Base-by-base conservation (phyloP, 2,888 invertebrate genomes). In the Ypsolopha scabrella region DNA sequence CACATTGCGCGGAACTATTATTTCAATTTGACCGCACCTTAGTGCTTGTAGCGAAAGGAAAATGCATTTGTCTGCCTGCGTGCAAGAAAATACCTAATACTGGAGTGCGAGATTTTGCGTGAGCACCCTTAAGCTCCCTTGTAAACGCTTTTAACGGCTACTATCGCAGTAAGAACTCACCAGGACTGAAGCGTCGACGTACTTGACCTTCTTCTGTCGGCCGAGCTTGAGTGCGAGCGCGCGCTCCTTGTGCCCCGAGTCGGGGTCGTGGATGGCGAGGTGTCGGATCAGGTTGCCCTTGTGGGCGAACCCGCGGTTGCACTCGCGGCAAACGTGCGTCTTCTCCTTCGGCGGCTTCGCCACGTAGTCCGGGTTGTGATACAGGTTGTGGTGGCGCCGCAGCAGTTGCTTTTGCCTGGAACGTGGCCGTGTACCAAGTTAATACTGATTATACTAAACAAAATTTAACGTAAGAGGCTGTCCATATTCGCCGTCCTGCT, bases 211-310 rank as follows among this genome's bases (percentile, higher is more conserved):
- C 80, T 91, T 92, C 74, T 93, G 93, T 10, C 95, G 83, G 6
- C 95, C 94, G 33, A 94, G 68, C 70, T 94, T 95, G 7, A 95
- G 81, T 0, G 93, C 93, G 1, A 93, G 80, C 24, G 92, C 92
- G 54, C 91, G 90, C 63, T 93, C 92, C 50, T 91, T 91, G 35
- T 92, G 88, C 7, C 91, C 89, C 0, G 94, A 92, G 39, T 95
- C 94, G 0, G 95, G 95, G 80, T 97, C 96, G 67, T 98, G 97
- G 0, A 94, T 88, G 4, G 95, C 95, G 90, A 97, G 91, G 69
- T 98, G 97, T 0, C 97, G 89, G 66, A 97, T 95, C 11, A 97
- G 89, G 80, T 97, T 97, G 39, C 97, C 97, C 60, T 96, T 96
- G 76, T 97, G 96, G 13, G 93, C 90, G 64, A 94, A 94, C 0